A percentile compares a stretch with the other conserved stretches of the same genome.
Evolutionary conservation across 2,797 vertebrate genomes (phyloP).

Genomic region (Tolypeutes matacus): DNA sequence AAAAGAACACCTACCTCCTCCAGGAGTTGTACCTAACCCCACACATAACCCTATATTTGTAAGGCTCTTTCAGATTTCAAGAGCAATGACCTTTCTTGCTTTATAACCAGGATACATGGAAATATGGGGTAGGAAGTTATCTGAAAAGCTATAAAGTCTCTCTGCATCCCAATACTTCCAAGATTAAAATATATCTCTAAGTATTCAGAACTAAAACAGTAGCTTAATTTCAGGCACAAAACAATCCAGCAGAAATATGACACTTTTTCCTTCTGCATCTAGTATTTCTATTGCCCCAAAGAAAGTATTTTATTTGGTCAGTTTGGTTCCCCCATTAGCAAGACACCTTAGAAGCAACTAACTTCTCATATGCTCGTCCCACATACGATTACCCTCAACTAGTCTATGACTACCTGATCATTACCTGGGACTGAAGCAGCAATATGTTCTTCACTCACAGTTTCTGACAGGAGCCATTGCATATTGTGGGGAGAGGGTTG

Average conservation of each 20-base stretch:
- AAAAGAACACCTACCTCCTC: conserved; percentile 29
- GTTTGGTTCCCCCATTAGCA: not conserved
- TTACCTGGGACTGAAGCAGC: conserved; percentile 9
- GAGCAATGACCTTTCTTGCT: not conserved
- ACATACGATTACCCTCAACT: not conserved
- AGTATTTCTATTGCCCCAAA: conserved; percentile 11
- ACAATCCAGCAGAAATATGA: not conserved
- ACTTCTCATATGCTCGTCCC: not conserved
- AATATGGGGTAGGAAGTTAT: not conserved
- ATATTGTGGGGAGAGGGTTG: not conserved
- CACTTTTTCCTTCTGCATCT: not conserved
- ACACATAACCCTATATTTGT: not conserved
- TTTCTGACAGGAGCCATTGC: not conserved
- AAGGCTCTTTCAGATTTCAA: conserved; percentile 42
- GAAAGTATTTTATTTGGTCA: conserved; percentile 39
- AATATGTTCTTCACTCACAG: conserved; percentile 24
- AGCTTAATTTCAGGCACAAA: conserved; percentile 25
- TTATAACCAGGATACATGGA: not conserved
- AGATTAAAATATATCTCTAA: conserved; percentile 18
- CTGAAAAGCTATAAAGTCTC: not conserved
- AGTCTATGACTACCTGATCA: not conserved
- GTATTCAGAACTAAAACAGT: conserved; percentile 1
- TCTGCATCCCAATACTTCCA: not conserved
- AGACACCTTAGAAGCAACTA: not conserved
- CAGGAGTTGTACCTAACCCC: not conserved